Base-by-base conservation (phyloP, 2,888 invertebrate genomes). In the Leucophenga maculata region DNA sequence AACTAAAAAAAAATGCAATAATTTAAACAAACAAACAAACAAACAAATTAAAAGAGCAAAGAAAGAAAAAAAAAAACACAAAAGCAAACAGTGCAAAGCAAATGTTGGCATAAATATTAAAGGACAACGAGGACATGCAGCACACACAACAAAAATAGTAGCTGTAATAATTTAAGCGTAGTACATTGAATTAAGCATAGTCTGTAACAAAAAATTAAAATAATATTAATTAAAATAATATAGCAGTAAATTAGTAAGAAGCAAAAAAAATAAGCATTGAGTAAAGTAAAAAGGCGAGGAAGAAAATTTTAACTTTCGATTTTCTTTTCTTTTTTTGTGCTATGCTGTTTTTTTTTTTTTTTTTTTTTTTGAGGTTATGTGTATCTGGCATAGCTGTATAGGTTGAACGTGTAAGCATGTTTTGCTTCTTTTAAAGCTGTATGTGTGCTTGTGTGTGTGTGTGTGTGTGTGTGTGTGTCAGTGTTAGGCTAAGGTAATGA, bases 231-330 rank as follows among this genome's bases (percentile, higher is more conserved):
- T 22, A 50, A 18, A 50, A 16, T 13, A 18, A 4, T 3, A n/a
- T n/a, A 50, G 50, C 11, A 6, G 50, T 13, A 50, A n/a, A 50
- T 44, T 20, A 64, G 44, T 3, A 66, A 44, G 4, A 50, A 52
- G 14, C 3, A 13, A 65, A n/a, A n/a, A n/a, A 50, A n/a, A 50
- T 44, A 11, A 64, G 44, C 2, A 66, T 22, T 1, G 31, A 52
- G 14, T 3, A 13, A 65, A n/a, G n/a, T n/a, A n/a, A n/a, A n/a
- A n/a, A 50, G n/a, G 54, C 22, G 39, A 62, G 20, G 39, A 46
- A 62, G 16, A 69, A 44, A 74, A 75, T 73, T 70, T 76, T 62
- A 69, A 74, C 75, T 76, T 78, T 77, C 74, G 77, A 77, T 78
- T 78, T 78, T 79, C 77, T 71, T 69, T 70, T 66, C 65, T 78